These are phyloP conservation scores for Laothoe populi DNA, from an alignment of 2,888 invertebrate species.

Conservation along the genomic window DNA sequence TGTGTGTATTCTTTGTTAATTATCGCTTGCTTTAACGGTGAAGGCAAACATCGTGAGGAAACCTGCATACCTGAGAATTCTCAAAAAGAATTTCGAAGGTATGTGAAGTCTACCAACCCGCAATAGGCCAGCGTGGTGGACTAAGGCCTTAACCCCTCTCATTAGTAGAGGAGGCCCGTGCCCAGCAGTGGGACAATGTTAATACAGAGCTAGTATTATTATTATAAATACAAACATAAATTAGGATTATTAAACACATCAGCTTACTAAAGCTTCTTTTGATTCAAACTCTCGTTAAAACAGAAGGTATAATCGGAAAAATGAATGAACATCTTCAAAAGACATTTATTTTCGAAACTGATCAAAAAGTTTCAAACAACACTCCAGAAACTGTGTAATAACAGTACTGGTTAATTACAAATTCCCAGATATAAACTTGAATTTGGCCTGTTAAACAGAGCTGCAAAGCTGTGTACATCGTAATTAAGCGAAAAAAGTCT, in stretches of 20 bases:
- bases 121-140: no score
- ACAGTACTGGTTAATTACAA: conserved; percentile 34
- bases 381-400: conserved; percentile 28
- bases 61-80: no score
- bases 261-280: not conserved
- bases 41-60: no score
- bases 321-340: conserved; percentile 9
- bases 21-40: no score
- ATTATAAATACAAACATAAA: not conserved
- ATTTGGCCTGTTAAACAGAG: not conserved
- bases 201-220: no score
- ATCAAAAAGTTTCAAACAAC: conserved; percentile 26
- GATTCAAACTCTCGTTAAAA: not conserved
- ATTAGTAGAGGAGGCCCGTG: no score
- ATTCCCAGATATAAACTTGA: conserved; percentile 21
- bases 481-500: conserved; percentile 27
- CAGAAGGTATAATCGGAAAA: not conserved
- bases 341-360: conserved; percentile 9
- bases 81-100: no score
- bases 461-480: conserved; percentile 3
- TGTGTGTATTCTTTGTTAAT: no score
- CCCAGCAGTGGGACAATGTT: no score
- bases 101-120: no score
- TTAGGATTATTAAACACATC: no score
- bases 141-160: no score